A percentile compares a stretch with the other conserved stretches of the same genome.
These are phyloP conservation scores for Mylabris phalerata DNA, from an alignment of 1,140 invertebrate species.

Conservation along the genomic window DNA sequence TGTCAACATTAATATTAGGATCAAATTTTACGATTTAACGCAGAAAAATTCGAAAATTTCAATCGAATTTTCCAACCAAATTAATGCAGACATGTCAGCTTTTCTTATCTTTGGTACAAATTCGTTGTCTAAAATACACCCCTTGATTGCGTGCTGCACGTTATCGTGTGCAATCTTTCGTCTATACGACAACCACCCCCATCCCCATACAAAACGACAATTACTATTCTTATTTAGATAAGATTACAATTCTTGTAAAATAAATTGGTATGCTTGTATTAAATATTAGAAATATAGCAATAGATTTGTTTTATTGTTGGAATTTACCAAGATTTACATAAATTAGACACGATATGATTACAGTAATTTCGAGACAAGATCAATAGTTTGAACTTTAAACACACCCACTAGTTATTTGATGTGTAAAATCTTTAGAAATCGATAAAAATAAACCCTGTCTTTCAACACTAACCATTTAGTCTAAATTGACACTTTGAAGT, in stretches of 20 bases:
- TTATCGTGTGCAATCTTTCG: slow-evolving; percentile 6
- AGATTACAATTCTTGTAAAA: background rate
- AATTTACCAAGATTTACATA: background rate
- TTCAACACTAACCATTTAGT: too few species aligned
- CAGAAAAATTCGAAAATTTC: slow-evolving; percentile 4
- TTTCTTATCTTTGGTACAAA: slow-evolving; percentile 7
- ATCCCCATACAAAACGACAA: slow-evolving; percentile 5
- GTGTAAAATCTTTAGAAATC: too few species aligned
- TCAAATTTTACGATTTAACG: background rate
- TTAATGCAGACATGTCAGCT: slow-evolving; percentile 18
- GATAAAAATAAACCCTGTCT: too few species aligned
- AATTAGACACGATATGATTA: too few species aligned
- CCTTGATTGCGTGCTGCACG: background rate
- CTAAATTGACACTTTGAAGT: too few species aligned
- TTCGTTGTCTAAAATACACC: slow-evolving; percentile 2
- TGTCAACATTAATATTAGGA: slow-evolving; percentile 3
- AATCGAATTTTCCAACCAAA: slow-evolving; percentile 15
- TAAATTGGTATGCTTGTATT: too few species aligned
- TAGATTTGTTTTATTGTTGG: background rate
- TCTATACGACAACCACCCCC: background rate
- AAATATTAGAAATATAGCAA: too few species aligned
- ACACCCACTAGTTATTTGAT: too few species aligned
- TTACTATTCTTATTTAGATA: slow-evolving; percentile 25
- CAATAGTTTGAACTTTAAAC: too few species aligned
- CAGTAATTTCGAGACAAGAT: too few species aligned